Percentiles rank a stretch among this genome's conserved stretches.
Conservation (phyloP, 2,888 invertebrate genomes). For the Atethmia centrago region DNA sequence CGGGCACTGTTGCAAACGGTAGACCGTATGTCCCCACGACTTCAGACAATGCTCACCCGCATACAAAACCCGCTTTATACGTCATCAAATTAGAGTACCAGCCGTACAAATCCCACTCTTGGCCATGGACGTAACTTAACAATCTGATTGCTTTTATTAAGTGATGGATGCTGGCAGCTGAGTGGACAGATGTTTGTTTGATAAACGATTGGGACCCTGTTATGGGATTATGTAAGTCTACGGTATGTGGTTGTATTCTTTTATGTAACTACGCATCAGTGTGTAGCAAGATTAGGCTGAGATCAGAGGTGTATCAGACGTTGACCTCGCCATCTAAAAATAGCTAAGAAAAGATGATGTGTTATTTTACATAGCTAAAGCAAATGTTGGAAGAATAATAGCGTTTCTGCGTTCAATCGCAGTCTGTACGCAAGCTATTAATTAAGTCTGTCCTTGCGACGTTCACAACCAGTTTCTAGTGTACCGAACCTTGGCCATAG, state of each 20-base stretch:
- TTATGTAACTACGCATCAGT: conserved; percentile 28
- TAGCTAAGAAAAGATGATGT: conserved; percentile 30
- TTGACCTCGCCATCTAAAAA: conserved; percentile 52
- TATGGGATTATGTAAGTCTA: conserved; percentile 37
- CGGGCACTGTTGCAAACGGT: conserved; percentile 47
- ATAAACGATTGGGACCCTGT: conserved; percentile 42
- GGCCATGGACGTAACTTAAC: conserved; percentile 51
- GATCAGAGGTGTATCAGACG: conserved; percentile 47
- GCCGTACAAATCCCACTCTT: conserved; percentile 49
- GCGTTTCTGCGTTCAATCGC: conserved; percentile 41
- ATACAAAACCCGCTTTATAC: conserved; percentile 66
- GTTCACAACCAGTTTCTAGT: conserved; percentile 58
- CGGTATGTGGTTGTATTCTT: conserved; percentile 18
- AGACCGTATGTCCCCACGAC: conserved; percentile 44
- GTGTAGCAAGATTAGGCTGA: conserved; percentile 27
- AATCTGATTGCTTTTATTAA: conserved; percentile 69
- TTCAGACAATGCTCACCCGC: conserved; percentile 65
- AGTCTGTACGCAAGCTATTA: conserved; percentile 36
- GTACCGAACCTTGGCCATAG: conserved; percentile 53
- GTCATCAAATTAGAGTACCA: conserved; percentile 72
- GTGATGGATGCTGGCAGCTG: conserved; percentile 66
- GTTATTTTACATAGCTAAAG: conserved; percentile 22
- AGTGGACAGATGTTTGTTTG: conserved; percentile 49
- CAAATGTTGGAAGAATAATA: conserved; percentile 27
- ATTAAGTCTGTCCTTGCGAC: conserved; percentile 56